These are phyloP conservation scores for Palythoa grandiflora DNA, from an alignment of 92 coral and sea anemone species.

Conservation along the genomic window DNA sequence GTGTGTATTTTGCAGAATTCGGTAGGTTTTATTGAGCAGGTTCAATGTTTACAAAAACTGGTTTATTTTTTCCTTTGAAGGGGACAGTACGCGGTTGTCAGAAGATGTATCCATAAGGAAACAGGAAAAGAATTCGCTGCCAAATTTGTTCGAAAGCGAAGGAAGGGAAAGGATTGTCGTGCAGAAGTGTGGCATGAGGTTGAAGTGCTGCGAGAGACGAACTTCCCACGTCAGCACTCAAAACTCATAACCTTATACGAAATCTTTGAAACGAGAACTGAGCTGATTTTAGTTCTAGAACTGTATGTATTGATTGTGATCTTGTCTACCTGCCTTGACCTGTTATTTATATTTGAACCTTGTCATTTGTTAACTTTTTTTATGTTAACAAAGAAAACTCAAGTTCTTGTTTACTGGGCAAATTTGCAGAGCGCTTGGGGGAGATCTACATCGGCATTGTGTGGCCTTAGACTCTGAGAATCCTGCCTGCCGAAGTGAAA, in stretches of 20 bases:
- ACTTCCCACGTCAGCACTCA: slow-evolving; percentile 80
- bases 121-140: slow-evolving; percentile 83
- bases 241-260: slow-evolving; percentile 84
- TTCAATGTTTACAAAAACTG: not conserved
- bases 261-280: slow-evolving; percentile 87
- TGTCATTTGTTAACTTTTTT: slow-evolving; percentile 41
- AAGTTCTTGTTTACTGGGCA: slow-evolving; percentile 28
- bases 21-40: not conserved
- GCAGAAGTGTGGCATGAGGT: slow-evolving; percentile 96
- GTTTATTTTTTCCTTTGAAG: slow-evolving; percentile 42
- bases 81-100: slow-evolving; percentile 91
- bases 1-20: not conserved
- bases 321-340: slow-evolving; percentile 25
- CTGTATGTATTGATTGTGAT: slow-evolving; percentile 56
- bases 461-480: slow-evolving; percentile 87
- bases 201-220: slow-evolving; percentile 79
- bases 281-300: slow-evolving; percentile 82
- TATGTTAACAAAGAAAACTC: slow-evolving; percentile 6
- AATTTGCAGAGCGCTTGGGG: slow-evolving; percentile 89
- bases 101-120: slow-evolving; percentile 76
- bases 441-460: slow-evolving; percentile 92
- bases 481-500: slow-evolving; percentile 90
- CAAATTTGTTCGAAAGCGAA: slow-evolving; percentile 87
- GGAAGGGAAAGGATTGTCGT: slow-evolving; percentile 89
- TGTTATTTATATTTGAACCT: slow-evolving; percentile 26